A percentile compares a stretch with the other conserved stretches of the same genome.
These are phyloP conservation scores for Brenthis ino DNA, from an alignment of 2,888 invertebrate genomes.

Conservation along the genomic window DNA sequence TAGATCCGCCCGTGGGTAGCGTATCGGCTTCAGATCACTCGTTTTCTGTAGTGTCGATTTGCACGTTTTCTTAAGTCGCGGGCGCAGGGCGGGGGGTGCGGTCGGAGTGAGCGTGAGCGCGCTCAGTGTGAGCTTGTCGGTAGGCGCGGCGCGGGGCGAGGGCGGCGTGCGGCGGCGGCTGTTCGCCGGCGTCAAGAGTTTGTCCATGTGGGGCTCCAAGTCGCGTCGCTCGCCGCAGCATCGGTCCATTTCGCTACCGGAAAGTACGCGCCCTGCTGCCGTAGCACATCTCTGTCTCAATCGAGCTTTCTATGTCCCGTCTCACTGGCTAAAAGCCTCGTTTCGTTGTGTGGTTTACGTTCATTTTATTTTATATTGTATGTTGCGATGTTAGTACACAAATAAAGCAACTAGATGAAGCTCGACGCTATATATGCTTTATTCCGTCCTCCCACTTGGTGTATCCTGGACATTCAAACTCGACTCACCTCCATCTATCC, in stretches of 20 bases:
- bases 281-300: constrained; percentile 75
- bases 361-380: constrained; percentile 59
- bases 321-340: constrained; percentile 70
- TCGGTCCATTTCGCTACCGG: constrained; percentile 92
- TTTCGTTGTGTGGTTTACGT: constrained; percentile 71
- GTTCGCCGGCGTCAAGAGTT: constrained; percentile 91
- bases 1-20: constrained; percentile 51
- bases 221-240: constrained; percentile 87
- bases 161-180: constrained; percentile 88
- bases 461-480: constrained; percentile 48
- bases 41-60: constrained; percentile 78
- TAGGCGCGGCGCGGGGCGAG: constrained; percentile 81
- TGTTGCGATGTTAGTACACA: constrained; percentile 76
- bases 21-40: constrained; percentile 73
- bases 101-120: constrained; percentile 57
- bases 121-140: constrained; percentile 63
- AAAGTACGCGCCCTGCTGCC: constrained; percentile 86
- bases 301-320: constrained; percentile 76
- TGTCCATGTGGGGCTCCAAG: constrained; percentile 88
- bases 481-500: constrained; percentile 35
- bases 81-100: constrained; percentile 67
- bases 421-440: constrained; percentile 75
- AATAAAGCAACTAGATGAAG: constrained; percentile 70
- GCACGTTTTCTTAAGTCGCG: constrained; percentile 75
- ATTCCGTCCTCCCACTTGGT: constrained; percentile 64